Evolutionary conservation across 2,888 invertebrate species (phyloP).

Genomic region (Cryptocephalus moraei): DNA sequence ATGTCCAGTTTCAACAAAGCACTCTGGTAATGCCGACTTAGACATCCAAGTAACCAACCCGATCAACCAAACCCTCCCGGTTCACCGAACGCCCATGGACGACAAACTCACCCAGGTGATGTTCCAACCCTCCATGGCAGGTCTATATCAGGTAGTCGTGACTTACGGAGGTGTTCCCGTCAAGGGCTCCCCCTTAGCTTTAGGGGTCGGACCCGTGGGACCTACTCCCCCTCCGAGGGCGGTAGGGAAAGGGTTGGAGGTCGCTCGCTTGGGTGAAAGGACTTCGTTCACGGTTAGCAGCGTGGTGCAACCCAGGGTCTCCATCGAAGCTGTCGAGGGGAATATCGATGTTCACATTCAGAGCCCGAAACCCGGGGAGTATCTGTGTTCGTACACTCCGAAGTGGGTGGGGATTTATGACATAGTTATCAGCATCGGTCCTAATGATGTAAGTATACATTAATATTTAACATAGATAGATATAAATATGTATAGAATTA

Average conservation of each 20-base stretch:
- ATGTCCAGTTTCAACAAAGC: conserved; percentile 62
- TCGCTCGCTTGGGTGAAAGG: conserved; percentile 60
- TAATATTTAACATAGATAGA: not conserved
- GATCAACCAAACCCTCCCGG: conserved; percentile 70
- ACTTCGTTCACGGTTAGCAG: conserved; percentile 59
- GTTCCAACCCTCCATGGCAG: conserved; percentile 76
- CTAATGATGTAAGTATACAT: conserved; percentile 32
- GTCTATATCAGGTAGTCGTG: conserved; percentile 56
- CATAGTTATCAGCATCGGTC: conserved; percentile 57
- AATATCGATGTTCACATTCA: conserved; percentile 48
- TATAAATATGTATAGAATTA: too few species aligned
- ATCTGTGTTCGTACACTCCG: conserved; percentile 84
- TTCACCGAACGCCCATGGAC: conserved; percentile 62
- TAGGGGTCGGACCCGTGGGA: conserved; percentile 53
- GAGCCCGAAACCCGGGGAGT: conserved; percentile 57
- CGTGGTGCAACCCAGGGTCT: conserved; percentile 52
- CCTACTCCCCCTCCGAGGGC: conserved; percentile 49
- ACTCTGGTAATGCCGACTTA: conserved; percentile 75
- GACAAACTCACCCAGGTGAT: conserved; percentile 65
- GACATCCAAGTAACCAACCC: conserved; percentile 84
- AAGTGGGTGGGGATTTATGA: conserved; percentile 88
- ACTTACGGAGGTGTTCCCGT: conserved; percentile 57
- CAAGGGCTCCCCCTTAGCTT: conserved; percentile 45
- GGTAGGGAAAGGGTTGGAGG: conserved; percentile 57
- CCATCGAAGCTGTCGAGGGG: conserved; percentile 42